These are phyloP conservation scores for Ceratitis capitata DNA, from an alignment of 1,140 invertebrate species.

Conservation along the genomic window DNA sequence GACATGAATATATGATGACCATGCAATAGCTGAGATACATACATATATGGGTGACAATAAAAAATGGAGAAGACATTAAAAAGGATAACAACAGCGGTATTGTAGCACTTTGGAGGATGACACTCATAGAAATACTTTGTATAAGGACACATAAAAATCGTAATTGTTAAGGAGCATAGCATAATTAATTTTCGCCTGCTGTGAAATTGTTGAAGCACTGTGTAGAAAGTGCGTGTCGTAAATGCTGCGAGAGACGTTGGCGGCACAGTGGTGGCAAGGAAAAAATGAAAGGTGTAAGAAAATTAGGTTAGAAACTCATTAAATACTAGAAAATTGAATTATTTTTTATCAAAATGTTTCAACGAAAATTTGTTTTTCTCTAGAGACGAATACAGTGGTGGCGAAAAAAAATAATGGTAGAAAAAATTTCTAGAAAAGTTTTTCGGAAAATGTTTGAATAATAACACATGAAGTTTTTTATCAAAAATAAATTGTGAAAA, in stretches of 20 bases:
- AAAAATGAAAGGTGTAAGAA: neutral
- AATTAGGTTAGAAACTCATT: too few species aligned
- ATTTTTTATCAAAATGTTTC: too few species aligned
- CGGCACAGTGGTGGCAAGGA: neutral
- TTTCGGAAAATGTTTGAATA: too few species aligned
- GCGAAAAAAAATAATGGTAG: too few species aligned
- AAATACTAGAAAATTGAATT: too few species aligned
- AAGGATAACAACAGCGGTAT: neutral
- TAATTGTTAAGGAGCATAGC: conserved; percentile 26
- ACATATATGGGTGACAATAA: too few species aligned
- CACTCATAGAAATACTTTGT: neutral
- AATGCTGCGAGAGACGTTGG: neutral
- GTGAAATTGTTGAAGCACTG: conserved; percentile 13
- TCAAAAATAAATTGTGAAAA: too few species aligned
- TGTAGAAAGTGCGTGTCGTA: neutral
- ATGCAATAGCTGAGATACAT: conserved; percentile 3
- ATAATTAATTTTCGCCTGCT: conserved; percentile 27
- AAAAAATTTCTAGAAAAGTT: too few species aligned
- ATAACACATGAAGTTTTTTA: too few species aligned
- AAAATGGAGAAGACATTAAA: neutral
- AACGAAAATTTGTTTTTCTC: too few species aligned
- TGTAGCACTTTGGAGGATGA: neutral
- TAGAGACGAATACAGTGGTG: too few species aligned
- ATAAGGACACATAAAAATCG: neutral
- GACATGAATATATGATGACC: conserved; percentile 1